A percentile compares a stretch with the other conserved stretches of the same genome.
Evolutionary conservation across 2,888 invertebrate genomes (phyloP).

Genomic region (Sturmia bella): DNA sequence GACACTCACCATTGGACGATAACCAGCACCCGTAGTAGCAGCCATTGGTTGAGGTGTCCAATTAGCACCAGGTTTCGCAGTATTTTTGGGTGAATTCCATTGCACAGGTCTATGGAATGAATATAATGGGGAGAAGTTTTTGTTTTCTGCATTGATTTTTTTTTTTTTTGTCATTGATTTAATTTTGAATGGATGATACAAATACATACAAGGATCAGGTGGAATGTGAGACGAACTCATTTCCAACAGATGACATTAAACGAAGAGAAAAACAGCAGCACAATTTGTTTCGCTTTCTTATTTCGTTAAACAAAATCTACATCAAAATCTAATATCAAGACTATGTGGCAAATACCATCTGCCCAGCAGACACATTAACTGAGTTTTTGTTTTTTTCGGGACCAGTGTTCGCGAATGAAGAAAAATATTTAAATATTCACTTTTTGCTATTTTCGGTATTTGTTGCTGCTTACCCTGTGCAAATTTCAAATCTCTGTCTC

Average conservation of each 20-base stretch:
- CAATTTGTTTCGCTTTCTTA: too few relatives aligned
- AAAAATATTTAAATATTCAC: too few relatives aligned
- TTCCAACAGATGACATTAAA: not conserved
- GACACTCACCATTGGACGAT: conserved; percentile 91
- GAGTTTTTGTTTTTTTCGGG: too few relatives aligned
- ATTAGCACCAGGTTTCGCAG: conserved; percentile 89
- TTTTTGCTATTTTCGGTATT: too few relatives aligned
- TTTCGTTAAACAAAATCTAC: too few relatives aligned
- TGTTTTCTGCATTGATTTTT: conserved; percentile 60
- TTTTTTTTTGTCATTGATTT: conserved; percentile 45
- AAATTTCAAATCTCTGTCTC: too few relatives aligned
- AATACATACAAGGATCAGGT: conserved; percentile 46
- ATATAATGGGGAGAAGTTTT: conserved; percentile 72
- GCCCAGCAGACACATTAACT: too few relatives aligned
- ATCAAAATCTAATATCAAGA: too few relatives aligned
- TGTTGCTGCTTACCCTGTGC: too few relatives aligned
- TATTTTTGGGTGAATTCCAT: conserved; percentile 95
- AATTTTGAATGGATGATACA: conserved; percentile 58
- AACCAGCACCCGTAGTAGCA: conserved; percentile 92
- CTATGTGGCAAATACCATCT: too few relatives aligned
- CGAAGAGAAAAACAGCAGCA: not conserved
- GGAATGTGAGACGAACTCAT: conserved; percentile 32
- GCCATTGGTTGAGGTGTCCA: conserved; percentile 96
- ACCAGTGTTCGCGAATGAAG: too few relatives aligned
- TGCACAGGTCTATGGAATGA: conserved; percentile 88